Base-by-base conservation (phyloP, 2,888 invertebrate genomes). In the Pyrgus malvae region DNA sequence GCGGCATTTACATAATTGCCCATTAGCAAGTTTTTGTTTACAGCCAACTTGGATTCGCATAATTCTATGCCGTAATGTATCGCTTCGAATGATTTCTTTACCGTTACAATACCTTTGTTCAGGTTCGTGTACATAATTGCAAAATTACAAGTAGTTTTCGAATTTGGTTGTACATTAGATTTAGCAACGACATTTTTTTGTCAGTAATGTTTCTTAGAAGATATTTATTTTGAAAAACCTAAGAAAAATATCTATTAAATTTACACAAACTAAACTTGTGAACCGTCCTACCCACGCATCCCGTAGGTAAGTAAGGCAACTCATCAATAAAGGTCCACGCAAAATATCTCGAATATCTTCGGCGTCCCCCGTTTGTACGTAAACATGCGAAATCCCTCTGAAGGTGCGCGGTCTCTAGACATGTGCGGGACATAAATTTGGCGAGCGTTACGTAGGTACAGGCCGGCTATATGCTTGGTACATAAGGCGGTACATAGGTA, bases 381-480 rank as follows among this genome's bases (percentile, higher is more conserved):
- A 87, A 85, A 88, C 89, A 89, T 88, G 87, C 87, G 86, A 88
- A 89, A 87, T 87, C 89, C 88, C 86, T 86, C 86, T 78, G 81
- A 88, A 89, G 88, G 89, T 87, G 85, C 82, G 89, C 87, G 89
- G 89, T 88, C 87, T 85, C 85, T 73, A 90, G 89, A 88, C 89
- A 90, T 90, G 89, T 89, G 86, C 89, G 86, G 87, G 85, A 89
- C 89, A 90, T 89, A 90, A 90, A 90, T 89, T 89, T 88, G 89
- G 89, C 82, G 82, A 85, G 79, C 82, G 86, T 83, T 86, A 83
- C 87, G 83, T 86, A 86, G 85, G 82, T 85, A 83, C 78, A 77
- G 83, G 81, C 84, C 80, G 83, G 84, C 81, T 87, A 87, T 86
- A 78, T 88, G 72, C 82, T 67, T 67, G 69, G 73, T 88, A 89